Evolutionary conservation across 2,113 vertebrate species (phyloP), one percentile per base, ranked within the genome.

Genomic region (Odontesthes bonariensis): DNA sequence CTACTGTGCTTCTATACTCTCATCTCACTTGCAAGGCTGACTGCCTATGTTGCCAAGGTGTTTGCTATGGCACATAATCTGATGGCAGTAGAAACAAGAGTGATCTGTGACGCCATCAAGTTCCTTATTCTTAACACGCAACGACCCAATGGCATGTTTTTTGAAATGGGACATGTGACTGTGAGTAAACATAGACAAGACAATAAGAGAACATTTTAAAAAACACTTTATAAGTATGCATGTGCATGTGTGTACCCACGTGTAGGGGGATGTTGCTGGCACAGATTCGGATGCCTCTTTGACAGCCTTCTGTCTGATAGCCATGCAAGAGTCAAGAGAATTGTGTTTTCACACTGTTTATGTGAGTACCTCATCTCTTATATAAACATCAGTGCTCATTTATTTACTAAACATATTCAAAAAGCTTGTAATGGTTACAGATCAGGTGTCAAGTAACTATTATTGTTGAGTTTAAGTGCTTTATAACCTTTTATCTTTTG

Each of bases 41-140:
- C 96, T 0, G 96, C 96, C 0, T 98, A 96, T 0, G 96, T 98
- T 49, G 89, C 89, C 51, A 98, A 98, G 86, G 94, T 98, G 74
- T 97, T 98, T 32, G 11, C 95, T 9, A 88, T 97, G 94, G 93
- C 95, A 0, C 10, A 12, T 55, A 61, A 59, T 5, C 17, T 97
- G 57, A 79, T 92, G 0, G 1, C 55, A 27, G 84, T 97, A 0
- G 16, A 94, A 0, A 60, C 0, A 2, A 86, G 0, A 0, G 84
- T 94, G 10, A 11, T 98, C 57, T 98, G 97, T 3, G 93, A 91
- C 0, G 95, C 95, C 0, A 17, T 97, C 17, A 96, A 95, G 42
- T 98, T 95, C 95, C 90, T 98, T 7, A 94, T 96, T 82, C 71
- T 96, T 31, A 76, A 93, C 0, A 82, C 88, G 19, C 96, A 97